Base-by-base conservation (phyloP, 2,113 vertebrate genomes). In the Butorides virescens region DNA sequence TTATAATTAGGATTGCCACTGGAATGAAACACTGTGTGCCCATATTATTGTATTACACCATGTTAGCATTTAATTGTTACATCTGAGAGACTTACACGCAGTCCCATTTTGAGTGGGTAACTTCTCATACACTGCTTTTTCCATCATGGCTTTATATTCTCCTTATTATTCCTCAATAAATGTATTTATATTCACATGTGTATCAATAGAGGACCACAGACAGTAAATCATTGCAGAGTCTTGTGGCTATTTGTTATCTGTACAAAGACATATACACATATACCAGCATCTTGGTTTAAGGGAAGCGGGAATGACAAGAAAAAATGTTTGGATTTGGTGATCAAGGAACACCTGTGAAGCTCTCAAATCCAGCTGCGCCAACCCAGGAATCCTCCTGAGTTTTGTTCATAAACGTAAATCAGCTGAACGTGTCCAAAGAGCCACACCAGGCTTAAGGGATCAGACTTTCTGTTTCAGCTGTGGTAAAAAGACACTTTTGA, bases 1-100 rank as follows among this genome's bases (percentile, higher is more conserved):
- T 95, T 87, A 87, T 97, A 95, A 97, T 97, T 96, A 97, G 96
- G 92, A 88, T 76, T 94, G 94, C 97, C 92, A 95, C 89, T 97
- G 94, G 94, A 97, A 97, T 95, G 96, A 97, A 95, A 90, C 89
- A 59, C 71, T 39, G 67, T 85, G 95, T 92, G 91, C 92, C 90
- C 71, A 25, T 67, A 81, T 92, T 78, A 95, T 83, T 95, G 50
- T 85, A 90, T 96, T 95, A 95, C 92, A 97, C 92, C 94, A 91
- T 89, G 88, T 93, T 93, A 92, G 88, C 70, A 46, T 91, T 89
- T 92, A 85, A 93, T 96, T 95, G 94, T 95, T 93, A 82, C 91
- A 82, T 90, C 94, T 95, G 67, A 82, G 66, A 91, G 84, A 50
- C 50, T 62, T 76, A 29, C 46, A 79, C 91, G 87, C 95, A 34